Base-by-base conservation (phyloP, 2,113 vertebrate species). In the Nothocercus nigrocapillus region DNA sequence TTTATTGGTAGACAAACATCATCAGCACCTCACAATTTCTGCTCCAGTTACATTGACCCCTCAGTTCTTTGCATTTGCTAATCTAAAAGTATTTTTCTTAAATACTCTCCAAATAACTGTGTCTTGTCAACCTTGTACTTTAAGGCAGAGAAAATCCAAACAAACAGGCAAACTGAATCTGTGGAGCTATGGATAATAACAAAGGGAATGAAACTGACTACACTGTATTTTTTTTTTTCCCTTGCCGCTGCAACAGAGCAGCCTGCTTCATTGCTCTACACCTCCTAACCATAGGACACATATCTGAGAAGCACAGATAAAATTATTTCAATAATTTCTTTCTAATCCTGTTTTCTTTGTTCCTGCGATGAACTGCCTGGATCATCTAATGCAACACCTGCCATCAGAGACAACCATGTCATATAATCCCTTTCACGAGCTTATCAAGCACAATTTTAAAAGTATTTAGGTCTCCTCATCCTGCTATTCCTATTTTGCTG, bases 341-440 rank as follows among this genome's bases (percentile, higher is more conserved):
- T 21, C 24, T 93, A 95, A 94, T 97, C 64, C 61, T 84, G 8
- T 93, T 95, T 88, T 19, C 19, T 92, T 94, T 96, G 56, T 95
- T 95, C 47, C n/a, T 92, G 0, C 70, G 40, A 88, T 81, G 54
- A 96, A 54, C 36, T 0, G n/a, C 36, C 36, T 94, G 21, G 36
- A 67, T 58, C 54, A 58, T 32, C 54, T 58, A 58, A 58, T 75
- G 38, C 40, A 86, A 47, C 68, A 92, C 56, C 80, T 95, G 80
- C 32, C 61, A 72, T 86, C 74, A 90, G 42, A 93, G 83, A 95
- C 68, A 92, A 86, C 56, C 61, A 53, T 84, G 80, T 53, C 69
- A 72, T 81, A 74, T 90, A 94, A 95, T 96, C 90, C 92, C 15
- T 84, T 92, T 90, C 64, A 84, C 68, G 88, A 92, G 88, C 9